Base-by-base conservation (phyloP, 1,140 invertebrate genomes). In the Drosophila malerkotliana region DNA sequence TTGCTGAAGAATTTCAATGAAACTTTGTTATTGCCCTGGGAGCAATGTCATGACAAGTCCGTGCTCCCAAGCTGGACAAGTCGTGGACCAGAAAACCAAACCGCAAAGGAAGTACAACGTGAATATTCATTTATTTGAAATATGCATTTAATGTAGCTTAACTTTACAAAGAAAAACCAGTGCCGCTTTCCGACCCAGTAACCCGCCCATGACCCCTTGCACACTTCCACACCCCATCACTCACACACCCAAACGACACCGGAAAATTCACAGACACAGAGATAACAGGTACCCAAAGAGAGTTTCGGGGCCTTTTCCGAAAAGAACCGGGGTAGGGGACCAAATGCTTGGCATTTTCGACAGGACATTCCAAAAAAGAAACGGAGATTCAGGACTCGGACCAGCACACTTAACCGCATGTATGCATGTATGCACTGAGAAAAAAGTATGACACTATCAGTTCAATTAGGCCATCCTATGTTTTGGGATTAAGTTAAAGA, bases 281-380 rank as follows among this genome's bases (percentile, higher is more conserved):
- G 30, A 68, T 9, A n/a, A 6, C 14, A 37, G 34, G 12, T 12
- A 37, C 34, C 34, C 34, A 28, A 3, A 21, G 15, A 32, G 6
- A 30, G 5, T 15, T 69, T 54, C 69, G 24, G 48, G 37, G 26
- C 9, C 0, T 24, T 47, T 44, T 5, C 14, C n/a, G 6, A 15
- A 15, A n/a, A 26, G 18, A 15, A 32, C 37, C 28, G 26, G 28
- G 10, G 59, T 24, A 18, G 41, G 30, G 30, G 21, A 45, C 32
- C 8, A 55, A 77, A 85, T 85, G 82, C 82, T 85, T 64, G 73
- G 82, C 82, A 85, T 85, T 87, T 59, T 68, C 56, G 58, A 64
- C 64, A 54, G 57, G 82, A 74, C 78, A 87, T 54, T 51, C 48
- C 49, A 9, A 47, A 28, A 34, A 56, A 15, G 8, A 53, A 47